A percentile compares a stretch with the other conserved stretches of the same genome.
phyloP scores from a whole-genome alignment of 1,140 invertebrate species.

The Zophobas atratus region DNA sequence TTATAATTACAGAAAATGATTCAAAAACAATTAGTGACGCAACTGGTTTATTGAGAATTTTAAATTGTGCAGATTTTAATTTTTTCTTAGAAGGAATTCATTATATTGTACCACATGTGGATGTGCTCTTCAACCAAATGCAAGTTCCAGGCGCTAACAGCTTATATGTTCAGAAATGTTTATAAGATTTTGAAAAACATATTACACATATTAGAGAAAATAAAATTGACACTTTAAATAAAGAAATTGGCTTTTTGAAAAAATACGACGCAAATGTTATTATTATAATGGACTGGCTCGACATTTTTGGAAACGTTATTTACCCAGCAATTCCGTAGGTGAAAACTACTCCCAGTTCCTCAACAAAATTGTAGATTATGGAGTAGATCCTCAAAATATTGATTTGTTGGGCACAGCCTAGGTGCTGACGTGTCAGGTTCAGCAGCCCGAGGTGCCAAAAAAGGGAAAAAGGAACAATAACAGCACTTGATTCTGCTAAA shows the following conservation, averaged over 20 bases:
- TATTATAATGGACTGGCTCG: constrained; percentile 78
- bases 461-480: constrained; percentile 73
- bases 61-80: too few species aligned
- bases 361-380: constrained; percentile 72
- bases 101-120: too few species aligned
- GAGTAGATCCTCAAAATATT: constrained; percentile 70
- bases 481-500: constrained; percentile 83
- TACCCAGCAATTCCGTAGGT: constrained; percentile 79
- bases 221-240: constrained; percentile 51
- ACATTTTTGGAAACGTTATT: constrained; percentile 75
- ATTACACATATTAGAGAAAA: too few species aligned
- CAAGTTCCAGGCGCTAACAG: too few species aligned
- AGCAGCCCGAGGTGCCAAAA: constrained; percentile 75
- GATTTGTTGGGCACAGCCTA: constrained; percentile 88
- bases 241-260: constrained; percentile 70
- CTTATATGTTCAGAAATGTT: too few species aligned
- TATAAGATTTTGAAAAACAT: too few species aligned
- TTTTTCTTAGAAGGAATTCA: too few species aligned
- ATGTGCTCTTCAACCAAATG: too few species aligned
- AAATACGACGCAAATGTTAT: constrained; percentile 74
- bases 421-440: constrained; percentile 93
- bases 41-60: too few species aligned
- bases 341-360: constrained; percentile 75
- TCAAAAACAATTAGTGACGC: too few species aligned
- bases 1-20: too few species aligned